Evolutionary conservation across 1,140 invertebrate species (phyloP), one percentile per base, ranked within the genome.

Genomic region (Diabrotica virgifera): DNA sequence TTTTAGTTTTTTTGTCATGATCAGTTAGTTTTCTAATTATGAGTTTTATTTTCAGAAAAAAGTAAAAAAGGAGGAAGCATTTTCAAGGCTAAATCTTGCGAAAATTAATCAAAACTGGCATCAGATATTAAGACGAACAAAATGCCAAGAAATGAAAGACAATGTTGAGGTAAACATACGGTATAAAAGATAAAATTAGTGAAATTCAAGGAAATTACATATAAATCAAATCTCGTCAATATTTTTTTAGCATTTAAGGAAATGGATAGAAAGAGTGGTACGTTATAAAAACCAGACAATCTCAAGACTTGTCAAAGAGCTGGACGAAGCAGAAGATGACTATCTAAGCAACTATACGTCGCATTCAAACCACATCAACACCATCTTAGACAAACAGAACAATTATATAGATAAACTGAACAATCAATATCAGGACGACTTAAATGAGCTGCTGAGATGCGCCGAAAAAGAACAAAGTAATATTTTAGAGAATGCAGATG

Each of bases 21-120:
- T 24, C 24, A 24, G 1, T 24, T 24, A 4, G 24, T 24, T 24
- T 24, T 24, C 24, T 24, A 24, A 24, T 24, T 24, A 24, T 1
- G 4, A 24, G 4, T 24, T 24, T 24, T 24, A 24, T 24, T 24
- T 24, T 24, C 24, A 24, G 90, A 91, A 89, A 73, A 93, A 93
- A 83, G 78, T 93, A 6, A 89, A 88, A 76, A 86, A 85, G 54
- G 91, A 93, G 76, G 89, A 92, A 77, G 83, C 85, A 6, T 92
- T 90, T 77, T 83, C 88, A 0, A 85, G 90, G 61, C 79, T 91
- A 37, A 93, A 93, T 75, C 85, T 86, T 65, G 90, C 90, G 0
- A 93, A 93, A 80, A 89, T 93, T 13, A 92, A 93, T 74, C 89
- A 91, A 79, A 86, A 90, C 75, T 93, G 91, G 91, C 84, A 91